phyloP scores from a whole-genome alignment of 1,140 invertebrate species.

The Pararge aegeria region DNA sequence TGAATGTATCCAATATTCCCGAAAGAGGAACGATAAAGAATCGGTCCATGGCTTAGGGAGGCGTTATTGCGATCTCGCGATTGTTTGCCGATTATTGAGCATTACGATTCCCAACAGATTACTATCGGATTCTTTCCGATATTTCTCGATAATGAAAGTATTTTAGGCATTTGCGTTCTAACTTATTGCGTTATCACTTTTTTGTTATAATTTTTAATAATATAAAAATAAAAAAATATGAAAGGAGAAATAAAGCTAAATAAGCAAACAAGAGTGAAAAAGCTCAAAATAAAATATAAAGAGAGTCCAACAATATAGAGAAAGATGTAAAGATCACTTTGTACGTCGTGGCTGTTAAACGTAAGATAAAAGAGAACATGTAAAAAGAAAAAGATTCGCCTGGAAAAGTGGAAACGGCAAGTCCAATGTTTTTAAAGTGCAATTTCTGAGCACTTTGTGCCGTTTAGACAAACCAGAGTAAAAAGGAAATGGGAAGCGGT shows the following conservation, averaged over 20 bases:
- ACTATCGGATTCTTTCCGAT: constrained; percentile 8
- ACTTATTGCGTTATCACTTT: too few species aligned
- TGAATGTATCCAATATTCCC: constrained; percentile 44
- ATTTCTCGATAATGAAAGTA: constrained; percentile 5
- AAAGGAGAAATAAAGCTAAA: not conserved
- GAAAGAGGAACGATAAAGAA: constrained; percentile 50
- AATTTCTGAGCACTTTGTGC: constrained; percentile 20
- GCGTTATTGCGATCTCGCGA: constrained; percentile 41
- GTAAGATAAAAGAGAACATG: constrained; percentile 13
- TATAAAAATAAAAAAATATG: not conserved
- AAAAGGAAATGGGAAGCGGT: constrained; percentile 22
- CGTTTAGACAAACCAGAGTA: constrained; percentile 18
- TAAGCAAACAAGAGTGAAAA: not conserved
- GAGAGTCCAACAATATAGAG: not conserved
- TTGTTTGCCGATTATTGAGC: constrained; percentile 35
- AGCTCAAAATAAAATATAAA: not conserved
- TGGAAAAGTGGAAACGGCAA: constrained; percentile 14
- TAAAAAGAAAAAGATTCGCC: constrained; percentile 13
- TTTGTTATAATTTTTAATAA: too few species aligned
- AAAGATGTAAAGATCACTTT: not conserved
- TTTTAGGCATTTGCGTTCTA: not conserved
- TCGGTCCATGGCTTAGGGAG: constrained; percentile 34
- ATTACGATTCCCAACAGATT: constrained; percentile 23
- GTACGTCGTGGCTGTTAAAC: not conserved
- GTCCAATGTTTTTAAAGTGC: constrained; percentile 19